Base-by-base conservation (phyloP, 2,888 invertebrate species). In the Myopa tessellatipennis region DNA sequence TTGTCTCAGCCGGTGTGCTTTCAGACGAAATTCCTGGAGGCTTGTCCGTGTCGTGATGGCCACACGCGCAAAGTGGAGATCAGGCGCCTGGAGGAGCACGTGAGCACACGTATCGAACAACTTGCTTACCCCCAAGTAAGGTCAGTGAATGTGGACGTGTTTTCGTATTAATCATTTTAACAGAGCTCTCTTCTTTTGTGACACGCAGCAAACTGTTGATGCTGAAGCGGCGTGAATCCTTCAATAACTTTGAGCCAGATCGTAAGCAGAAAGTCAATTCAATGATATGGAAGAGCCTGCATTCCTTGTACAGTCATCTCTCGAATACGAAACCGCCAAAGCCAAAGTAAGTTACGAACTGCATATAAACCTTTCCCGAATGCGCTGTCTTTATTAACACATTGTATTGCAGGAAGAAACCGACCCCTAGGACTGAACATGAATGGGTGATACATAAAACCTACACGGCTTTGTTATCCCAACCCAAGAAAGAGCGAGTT, bases 281-380 rank as follows among this genome's bases (percentile, higher is more conserved):
- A 0, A 75, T 81, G 52, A 76, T 84, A 1, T 80, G 79, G 4
- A 82, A 81, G 36, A 84, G 83, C 70, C 75, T 84, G 74, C 74
- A 82, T 14, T 84, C 84, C 0, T 8, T 84, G 60, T 85, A 85
- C 60, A 83, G 83, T 45, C 82, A 83, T 5, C 78, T 85, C 8
- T 81, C 81, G 18, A 83, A 84, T 60, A 74, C 79, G 4, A 78
- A 81, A 10, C 78, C 80, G n/a, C 83, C 82, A 1, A 36, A 68
- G 40, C 55, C 76, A 58, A 78, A 65, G 82, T 83, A 77, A 34
- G 78, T 74, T 14, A 8, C 14, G 16, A 55, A n/a, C n/a, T 55
- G 16, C 14, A 12, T 34, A 52, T 4, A 50, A 50, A 50, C 50
- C 50, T 16, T 6, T 45, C 10, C 45, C 45, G 10, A 45, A 45